Evolutionary conservation across 2,888 invertebrate species (phyloP).

Genomic region (Pristionchus japonicus): DNA sequence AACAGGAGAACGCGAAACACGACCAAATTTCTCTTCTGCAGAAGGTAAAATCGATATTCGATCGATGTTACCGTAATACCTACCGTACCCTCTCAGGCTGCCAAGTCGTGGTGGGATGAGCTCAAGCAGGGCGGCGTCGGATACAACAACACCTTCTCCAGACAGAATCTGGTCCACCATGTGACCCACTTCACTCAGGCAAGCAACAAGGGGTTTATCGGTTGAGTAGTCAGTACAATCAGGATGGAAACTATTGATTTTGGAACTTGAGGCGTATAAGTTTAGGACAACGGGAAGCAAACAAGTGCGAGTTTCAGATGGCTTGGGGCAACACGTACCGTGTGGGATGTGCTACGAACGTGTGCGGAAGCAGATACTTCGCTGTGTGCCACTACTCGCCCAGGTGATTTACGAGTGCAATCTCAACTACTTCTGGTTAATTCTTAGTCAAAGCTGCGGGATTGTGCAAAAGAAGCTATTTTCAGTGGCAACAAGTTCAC

Average conservation of each 20-base stretch:
- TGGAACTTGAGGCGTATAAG: no score
- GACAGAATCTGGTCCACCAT: not conserved
- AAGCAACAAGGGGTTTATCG: not conserved
- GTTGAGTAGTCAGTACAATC: no score
- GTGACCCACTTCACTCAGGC: slow-evolving; percentile 13
- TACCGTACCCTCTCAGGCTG: not conserved
- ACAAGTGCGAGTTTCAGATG: slow-evolving; percentile 23
- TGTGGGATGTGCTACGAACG: slow-evolving; percentile 45
- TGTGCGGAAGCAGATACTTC: not conserved
- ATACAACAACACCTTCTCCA: slow-evolving; percentile 42
- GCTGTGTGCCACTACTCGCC: slow-evolving; percentile 47
- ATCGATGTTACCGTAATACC: not conserved
- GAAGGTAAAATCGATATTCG: not conserved
- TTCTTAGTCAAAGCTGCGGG: not conserved
- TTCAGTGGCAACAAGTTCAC: slow-evolving; percentile 36
- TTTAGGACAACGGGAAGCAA: not conserved
- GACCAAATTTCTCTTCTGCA: slow-evolving; percentile 31
- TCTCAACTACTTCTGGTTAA: no score
- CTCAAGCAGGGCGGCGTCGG: not conserved
- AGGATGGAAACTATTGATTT: no score
- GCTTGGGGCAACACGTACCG: slow-evolving; percentile 32
- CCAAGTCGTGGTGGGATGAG: slow-evolving; percentile 38
- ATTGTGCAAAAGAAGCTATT: not conserved
- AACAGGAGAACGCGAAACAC: not conserved
- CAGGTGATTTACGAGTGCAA: not conserved